Evolutionary conservation across 2,888 invertebrate genomes (phyloP).

Genomic region (Caenorhabditis sp.): DNA sequence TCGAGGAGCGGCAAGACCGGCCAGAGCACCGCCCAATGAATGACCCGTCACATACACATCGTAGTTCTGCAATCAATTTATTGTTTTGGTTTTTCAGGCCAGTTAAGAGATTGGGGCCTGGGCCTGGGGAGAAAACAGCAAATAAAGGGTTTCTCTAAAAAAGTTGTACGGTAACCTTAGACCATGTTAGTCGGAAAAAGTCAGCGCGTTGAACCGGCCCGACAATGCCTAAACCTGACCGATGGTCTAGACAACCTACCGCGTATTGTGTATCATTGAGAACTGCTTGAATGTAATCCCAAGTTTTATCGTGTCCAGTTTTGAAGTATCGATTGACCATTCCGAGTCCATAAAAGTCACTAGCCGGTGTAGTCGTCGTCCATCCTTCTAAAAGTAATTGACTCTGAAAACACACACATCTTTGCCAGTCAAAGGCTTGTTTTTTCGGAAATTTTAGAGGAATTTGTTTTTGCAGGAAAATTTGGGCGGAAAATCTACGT

Average conservation of each 20-base stretch:
- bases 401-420: constrained; percentile 46
- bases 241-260: too few species aligned
- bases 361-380: constrained; percentile 51
- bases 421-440: too few species aligned
- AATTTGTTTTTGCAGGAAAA: too few species aligned
- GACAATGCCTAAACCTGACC: too few species aligned
- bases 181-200: too few species aligned
- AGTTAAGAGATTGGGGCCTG: too few species aligned
- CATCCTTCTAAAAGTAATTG: constrained; percentile 64
- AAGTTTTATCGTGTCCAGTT: constrained; percentile 57
- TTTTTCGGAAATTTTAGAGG: too few species aligned
- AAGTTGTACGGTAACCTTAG: too few species aligned
- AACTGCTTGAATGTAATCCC: constrained; percentile 48
- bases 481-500: too few species aligned
- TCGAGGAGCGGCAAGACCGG: constrained; percentile 22
- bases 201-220: too few species aligned
- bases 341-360: constrained; percentile 63
- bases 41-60: constrained; percentile 65
- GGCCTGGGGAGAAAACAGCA: too few species aligned
- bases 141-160: background rate
- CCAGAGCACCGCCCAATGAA: constrained; percentile 63
- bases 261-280: constrained; percentile 44
- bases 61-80: constrained; percentile 45
- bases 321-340: constrained; percentile 63
- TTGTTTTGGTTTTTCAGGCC: too few species aligned